Conservation (phyloP, 2,113 vertebrate species). For the Leptodactylus fuscus region DNA sequence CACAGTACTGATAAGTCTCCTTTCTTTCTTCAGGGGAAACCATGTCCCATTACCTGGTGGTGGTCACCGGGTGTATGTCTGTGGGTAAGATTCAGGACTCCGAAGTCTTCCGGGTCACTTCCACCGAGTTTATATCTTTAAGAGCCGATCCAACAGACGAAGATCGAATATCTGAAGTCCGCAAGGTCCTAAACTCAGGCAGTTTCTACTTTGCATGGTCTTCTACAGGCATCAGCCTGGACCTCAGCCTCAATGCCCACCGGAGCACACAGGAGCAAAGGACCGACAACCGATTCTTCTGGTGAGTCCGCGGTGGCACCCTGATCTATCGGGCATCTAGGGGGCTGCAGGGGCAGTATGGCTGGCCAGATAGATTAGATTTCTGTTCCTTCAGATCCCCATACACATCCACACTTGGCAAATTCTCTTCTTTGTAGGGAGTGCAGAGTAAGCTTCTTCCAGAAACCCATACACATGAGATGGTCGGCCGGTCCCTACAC, state of each 20-base stretch:
- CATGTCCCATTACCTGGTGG: constrained; percentile 92
- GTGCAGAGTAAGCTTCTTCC: no score
- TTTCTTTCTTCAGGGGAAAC: constrained; percentile 86
- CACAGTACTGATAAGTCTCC: background rate
- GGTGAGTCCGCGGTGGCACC: constrained; percentile 75
- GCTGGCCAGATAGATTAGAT: no score
- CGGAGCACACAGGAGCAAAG: constrained; percentile 88
- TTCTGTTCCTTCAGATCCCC: no score
- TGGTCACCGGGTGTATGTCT: constrained; percentile 96
- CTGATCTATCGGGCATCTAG: no score
- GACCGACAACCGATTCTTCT: constrained; percentile 97
- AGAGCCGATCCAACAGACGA: constrained; percentile 87
- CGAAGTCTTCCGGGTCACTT: constrained; percentile 96
- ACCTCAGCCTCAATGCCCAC: constrained; percentile 94
- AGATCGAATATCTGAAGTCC: constrained; percentile 91
- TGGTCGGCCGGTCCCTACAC: no score
- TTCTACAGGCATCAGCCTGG: constrained; percentile 85
- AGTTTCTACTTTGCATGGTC: constrained; percentile 99
- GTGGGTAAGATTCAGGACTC: constrained; percentile 98
- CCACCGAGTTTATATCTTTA: constrained; percentile 91
- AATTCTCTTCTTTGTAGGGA: no score
- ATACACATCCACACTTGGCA: no score
- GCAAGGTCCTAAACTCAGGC: constrained; percentile 93
- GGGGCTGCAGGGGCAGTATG: no score
- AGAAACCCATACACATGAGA: no score